Base-by-base conservation (phyloP, 2,797 vertebrate genomes). In the Phyllotis vaccarum region DNA sequence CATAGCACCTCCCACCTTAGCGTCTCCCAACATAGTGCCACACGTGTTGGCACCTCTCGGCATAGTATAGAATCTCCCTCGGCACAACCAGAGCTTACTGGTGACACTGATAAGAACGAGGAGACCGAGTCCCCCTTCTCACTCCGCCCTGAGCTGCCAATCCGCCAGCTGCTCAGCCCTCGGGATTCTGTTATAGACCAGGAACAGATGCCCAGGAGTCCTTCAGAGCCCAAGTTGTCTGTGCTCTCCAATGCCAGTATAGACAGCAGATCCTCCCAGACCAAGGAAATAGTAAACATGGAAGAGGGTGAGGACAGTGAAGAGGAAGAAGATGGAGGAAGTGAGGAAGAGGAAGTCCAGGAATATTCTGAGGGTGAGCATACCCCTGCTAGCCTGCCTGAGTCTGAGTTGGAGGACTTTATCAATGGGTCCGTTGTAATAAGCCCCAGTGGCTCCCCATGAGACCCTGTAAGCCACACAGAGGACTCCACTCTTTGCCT, bases 241-340 rank as follows among this genome's bases (percentile, higher is more conserved):
- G 0, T 1, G 3, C 14, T 88, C 7, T 17, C 68, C 0, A 0
- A 0, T 34, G n/a, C 14, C 0, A 0, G 11, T 5, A 0, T 22
- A 13, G 93, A 0, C 49, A 89, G 64, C n/a, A 62, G 31, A 22
- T 40, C 37, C 2, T 16, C 5, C n/a, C 62, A 40, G 1, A 37
- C 22, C 19, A 40, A 64, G 52, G 49, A 96, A 22, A 29, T 19
- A 1, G 9, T 29, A 37, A 66, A 43, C 6, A 0, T 0, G 0
- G 58, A 88, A 29, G 19, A 86, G 40, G 43, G 21, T 1, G 19
- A 58, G 19, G 54, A 49, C 27, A 13, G 24, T 40, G 68, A 29
- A 3, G 29, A 82, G 68, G 58, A 68, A 16, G 49, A 83, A 16
- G 19, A 85, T 12, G 10, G 29, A 9, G 24, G 46, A 14, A 74